Evolutionary conservation across 92 coral and sea anemone genomes (phyloP), one percentile per base, ranked within the genome.

Genomic region (Parazoanthus darwini): DNA sequence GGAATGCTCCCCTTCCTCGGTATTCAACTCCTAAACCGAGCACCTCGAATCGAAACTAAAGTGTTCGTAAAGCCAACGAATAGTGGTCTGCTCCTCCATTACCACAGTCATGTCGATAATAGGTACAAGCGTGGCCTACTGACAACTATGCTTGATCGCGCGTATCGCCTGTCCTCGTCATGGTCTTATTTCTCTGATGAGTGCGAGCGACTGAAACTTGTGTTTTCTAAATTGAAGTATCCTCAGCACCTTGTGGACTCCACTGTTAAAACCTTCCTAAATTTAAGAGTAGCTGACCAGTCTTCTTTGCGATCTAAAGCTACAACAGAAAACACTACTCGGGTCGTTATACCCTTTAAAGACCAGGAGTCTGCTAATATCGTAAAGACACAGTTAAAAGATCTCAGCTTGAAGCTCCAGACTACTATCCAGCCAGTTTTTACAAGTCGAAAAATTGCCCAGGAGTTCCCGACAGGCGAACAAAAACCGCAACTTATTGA

Each of bases 1-100:
- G n/a, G n/a, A n/a, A n/a, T n/a, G n/a, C n/a, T n/a, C n/a, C n/a
- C n/a, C n/a, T n/a, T n/a, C n/a, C n/a, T n/a, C n/a, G n/a, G n/a
- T n/a, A n/a, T n/a, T n/a, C n/a, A n/a, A 46, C 35, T 87, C 44
- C 73, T 90, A 6, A 90, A 87, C 56, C 74, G 56, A 33, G 78
- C 77, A 16, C 44, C 81, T 35, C 77, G 76, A 14, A 37, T 90
- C 15, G 91, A 92, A 36, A 81, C 89, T 15, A 92, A 87, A 65
- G 91, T 93, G 8, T 90, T 29, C 26, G 78, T 86, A 16, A 93
- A 90, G 50, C 89, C 91, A 16, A 85, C 90, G 13, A 93, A 93
- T 65, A 85, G 90, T 46, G 91, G 90, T 36, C 90, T 88, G n/a
- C n/a, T n/a, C n/a, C n/a, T n/a, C n/a, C n/a, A n/a, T n/a, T n/a